Conservation (phyloP, 2,797 vertebrate genomes). For the Ctenosaura bakeri region DNA sequence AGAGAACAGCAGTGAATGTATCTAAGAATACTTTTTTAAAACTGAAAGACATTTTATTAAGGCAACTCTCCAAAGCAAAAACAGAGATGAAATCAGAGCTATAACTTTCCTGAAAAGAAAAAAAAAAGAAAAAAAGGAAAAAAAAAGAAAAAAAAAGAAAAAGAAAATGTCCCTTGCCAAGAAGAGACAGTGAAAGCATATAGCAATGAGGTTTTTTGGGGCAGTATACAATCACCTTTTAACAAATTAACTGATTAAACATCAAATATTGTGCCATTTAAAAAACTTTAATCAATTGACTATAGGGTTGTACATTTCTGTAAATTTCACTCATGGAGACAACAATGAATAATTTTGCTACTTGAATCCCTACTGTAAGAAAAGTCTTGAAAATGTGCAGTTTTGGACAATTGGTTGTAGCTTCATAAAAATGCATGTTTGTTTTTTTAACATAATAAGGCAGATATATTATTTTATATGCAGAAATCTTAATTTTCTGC, state of each 20-base stretch:
- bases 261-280: not conserved
- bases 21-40: not conserved
- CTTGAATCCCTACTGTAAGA: too few relatives aligned
- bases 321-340: too few relatives aligned
- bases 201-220: not conserved
- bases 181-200: not conserved
- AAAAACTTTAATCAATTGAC: not conserved
- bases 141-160: not conserved
- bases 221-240: not conserved
- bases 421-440: too few relatives aligned
- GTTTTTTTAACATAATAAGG: too few relatives aligned
- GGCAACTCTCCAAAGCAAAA: not conserved
- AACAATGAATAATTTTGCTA: too few relatives aligned
- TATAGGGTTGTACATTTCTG: too few relatives aligned
- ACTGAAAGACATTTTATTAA: not conserved
- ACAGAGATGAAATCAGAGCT: not conserved
- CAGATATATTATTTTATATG: too few relatives aligned
- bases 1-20: not conserved
- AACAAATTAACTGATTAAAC: not conserved
- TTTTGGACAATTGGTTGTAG: too few relatives aligned
- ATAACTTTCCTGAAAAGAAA: not conserved
- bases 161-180: not conserved
- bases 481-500: too few relatives aligned
- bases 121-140: not conserved
- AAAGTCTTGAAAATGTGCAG: too few relatives aligned